Evolutionary conservation across 2,888 invertebrate species (phyloP).

Genomic region (Micoletzkya japonica): DNA sequence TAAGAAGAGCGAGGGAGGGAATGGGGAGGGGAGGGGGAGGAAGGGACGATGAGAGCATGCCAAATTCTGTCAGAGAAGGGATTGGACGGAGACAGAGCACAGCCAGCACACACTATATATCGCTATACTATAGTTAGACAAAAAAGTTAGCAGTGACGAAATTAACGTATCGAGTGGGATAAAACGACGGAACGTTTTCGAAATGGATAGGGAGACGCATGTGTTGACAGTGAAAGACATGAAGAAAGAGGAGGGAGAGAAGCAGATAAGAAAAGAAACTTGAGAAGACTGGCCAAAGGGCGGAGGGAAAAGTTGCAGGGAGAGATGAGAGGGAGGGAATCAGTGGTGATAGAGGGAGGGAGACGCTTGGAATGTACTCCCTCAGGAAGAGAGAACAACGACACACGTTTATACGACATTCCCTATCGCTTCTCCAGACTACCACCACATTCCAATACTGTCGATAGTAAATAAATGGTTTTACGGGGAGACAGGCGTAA

Average conservation of each 20-base stretch:
- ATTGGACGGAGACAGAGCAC: neutral
- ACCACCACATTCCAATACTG: no score
- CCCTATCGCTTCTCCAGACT: no score
- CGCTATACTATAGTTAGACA: neutral
- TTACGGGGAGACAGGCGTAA: no score
- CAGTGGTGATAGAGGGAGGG: no score
- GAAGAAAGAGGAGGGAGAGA: neutral
- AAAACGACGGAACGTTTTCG: no score
- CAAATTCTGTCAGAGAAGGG: neutral
- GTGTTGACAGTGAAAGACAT: neutral
- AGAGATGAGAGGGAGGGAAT: neutral
- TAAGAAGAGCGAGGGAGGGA: neutral
- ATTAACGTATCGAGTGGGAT: neutral
- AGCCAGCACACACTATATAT: neutral
- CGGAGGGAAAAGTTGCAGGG: neutral
- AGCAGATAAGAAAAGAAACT: neutral
- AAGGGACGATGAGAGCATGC: neutral
- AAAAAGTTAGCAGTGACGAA: neutral
- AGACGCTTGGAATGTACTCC: no score
- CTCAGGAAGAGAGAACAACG: no score
- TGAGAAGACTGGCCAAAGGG: neutral
- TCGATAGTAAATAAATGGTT: no score
- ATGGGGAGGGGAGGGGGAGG: slow-evolving; percentile 8
- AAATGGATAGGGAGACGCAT: neutral
- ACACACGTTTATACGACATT: no score